These are phyloP conservation scores for Enoplosus armatus DNA, from an alignment of 2,797 vertebrate species.

Conservation along the genomic window DNA sequence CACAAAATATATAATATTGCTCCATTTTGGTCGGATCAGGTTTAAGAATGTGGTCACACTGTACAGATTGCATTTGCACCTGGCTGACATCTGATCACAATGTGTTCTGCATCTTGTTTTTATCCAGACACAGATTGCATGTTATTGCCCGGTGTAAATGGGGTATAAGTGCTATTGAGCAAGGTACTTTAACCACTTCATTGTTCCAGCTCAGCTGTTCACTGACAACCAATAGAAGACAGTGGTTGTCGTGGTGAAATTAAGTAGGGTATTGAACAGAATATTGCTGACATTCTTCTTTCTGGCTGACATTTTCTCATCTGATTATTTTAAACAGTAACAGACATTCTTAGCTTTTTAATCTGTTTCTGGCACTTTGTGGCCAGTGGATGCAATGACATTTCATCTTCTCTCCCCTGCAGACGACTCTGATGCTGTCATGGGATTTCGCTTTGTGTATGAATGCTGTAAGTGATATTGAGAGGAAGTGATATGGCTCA, in stretches of 20 bases:
- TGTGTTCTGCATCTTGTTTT: not conserved
- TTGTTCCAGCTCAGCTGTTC: not conserved
- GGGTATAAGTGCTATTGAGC: not conserved
- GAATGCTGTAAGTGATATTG: conserved; percentile 67
- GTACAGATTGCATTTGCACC: not conserved
- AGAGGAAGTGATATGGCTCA: conserved; percentile 68
- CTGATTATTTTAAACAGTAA: conserved; percentile 59
- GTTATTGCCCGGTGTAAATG: not conserved
- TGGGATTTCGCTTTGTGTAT: conserved; percentile 61
- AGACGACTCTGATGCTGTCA: conserved; percentile 57
- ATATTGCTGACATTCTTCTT: conserved; percentile 32
- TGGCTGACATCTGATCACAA: not conserved
- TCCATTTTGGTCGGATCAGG: not conserved
- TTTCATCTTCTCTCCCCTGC: conserved; percentile 63
- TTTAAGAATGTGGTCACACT: not conserved
- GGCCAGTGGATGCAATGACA: conserved; percentile 54
- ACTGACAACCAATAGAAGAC: not conserved
- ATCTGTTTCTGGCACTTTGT: conserved; percentile 61
- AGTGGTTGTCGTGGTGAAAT: not conserved
- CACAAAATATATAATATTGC: not conserved
- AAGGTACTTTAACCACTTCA: not conserved
- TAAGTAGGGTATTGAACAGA: conserved; percentile 19
- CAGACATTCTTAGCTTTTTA: conserved; percentile 49
- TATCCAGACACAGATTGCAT: not conserved
- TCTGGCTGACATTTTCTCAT: conserved; percentile 52